Evolutionary conservation across 2,113 vertebrate genomes (phyloP).

Genomic region (Turnix velox): DNA sequence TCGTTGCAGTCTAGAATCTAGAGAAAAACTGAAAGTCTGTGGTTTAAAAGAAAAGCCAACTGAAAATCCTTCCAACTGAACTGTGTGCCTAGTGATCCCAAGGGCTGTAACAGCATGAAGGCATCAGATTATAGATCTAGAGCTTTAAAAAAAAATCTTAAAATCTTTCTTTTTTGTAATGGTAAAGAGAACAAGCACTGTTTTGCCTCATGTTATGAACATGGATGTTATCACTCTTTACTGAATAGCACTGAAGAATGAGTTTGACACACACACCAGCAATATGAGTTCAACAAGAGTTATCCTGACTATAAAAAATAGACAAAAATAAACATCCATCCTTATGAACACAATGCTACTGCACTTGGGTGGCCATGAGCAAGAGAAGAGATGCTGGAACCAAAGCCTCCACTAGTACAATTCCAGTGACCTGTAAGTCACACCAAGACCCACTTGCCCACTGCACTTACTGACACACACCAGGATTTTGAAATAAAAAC

Average conservation of each 20-base stretch:
- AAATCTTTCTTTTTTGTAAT: background rate
- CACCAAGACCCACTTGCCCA: background rate
- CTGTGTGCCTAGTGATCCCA: background rate
- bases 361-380: conserved; percentile 22
- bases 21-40: background rate
- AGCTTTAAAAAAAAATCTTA: background rate
- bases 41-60: background rate
- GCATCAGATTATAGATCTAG: background rate
- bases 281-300: background rate
- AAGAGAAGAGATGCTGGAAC: background rate
- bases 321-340: background rate
- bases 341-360: background rate
- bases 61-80: background rate
- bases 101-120: background rate
- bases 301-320: background rate
- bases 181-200: background rate
- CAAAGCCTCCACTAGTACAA: background rate
- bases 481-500: conserved; percentile 38
- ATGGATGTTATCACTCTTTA: background rate
- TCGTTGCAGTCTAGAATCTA: background rate
- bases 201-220: background rate
- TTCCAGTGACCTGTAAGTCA: conserved; percentile 19
- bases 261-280: background rate
- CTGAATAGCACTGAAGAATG: background rate
- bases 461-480: conserved; percentile 25